Conservation (phyloP, 2,888 invertebrate species). For the Hypomecis punctinalis region DNA sequence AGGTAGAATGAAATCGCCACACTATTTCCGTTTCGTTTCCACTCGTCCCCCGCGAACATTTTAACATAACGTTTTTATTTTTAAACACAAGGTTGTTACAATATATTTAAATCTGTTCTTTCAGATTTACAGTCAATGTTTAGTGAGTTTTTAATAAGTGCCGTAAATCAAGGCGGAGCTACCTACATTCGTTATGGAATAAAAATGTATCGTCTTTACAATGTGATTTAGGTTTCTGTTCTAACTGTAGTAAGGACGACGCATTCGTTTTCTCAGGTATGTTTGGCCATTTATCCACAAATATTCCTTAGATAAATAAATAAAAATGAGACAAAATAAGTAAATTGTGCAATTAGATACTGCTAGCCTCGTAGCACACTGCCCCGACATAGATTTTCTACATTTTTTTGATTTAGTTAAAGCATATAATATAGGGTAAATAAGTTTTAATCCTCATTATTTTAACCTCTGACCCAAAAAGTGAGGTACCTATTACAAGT, state of each 20-base stretch:
- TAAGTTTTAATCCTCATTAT: too few species aligned
- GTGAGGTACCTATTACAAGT: too few species aligned
- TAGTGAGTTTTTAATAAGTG: constrained; percentile 38
- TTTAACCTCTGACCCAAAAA: too few species aligned
- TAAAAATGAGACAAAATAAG: too few species aligned
- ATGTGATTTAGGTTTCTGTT: constrained; percentile 9
- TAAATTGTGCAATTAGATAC: too few species aligned
- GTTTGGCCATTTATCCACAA: not conserved
- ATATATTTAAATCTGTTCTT: constrained; percentile 48
- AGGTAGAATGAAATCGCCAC: constrained; percentile 39
- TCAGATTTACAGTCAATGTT: constrained; percentile 40
- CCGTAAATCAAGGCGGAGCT: constrained; percentile 36
- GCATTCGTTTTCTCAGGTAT: constrained; percentile 17
- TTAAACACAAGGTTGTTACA: constrained; percentile 57
- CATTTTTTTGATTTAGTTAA: too few species aligned
- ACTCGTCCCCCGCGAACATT: constrained; percentile 53
- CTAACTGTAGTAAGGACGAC: not conserved
- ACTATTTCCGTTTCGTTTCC: constrained; percentile 50
- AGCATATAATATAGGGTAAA: too few species aligned
- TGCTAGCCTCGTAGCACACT: too few species aligned
- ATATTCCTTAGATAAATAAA: too few species aligned
- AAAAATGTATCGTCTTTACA: constrained; percentile 33
- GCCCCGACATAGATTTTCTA: too few species aligned
- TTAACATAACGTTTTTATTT: constrained; percentile 53
- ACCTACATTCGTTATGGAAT: constrained; percentile 18